Base-by-base conservation (phyloP, 2,113 vertebrate genomes). In the Pan paniscus region DNA sequence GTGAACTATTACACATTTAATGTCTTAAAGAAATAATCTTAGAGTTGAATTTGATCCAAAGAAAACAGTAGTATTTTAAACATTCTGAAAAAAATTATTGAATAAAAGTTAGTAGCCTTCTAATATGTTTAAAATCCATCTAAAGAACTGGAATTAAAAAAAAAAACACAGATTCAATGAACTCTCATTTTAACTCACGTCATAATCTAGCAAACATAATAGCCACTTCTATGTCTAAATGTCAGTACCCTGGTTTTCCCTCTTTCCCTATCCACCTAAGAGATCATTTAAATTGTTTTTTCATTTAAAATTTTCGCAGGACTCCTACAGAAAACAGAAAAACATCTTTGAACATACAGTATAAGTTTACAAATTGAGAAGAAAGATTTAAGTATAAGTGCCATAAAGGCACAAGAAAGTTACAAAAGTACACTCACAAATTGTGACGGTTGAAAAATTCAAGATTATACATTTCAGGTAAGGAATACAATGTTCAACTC, bases 21-120 rank as follows among this genome's bases (percentile, higher is more conserved):
- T 87, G 25, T 73, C n/a, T 93, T 86, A 82, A 75, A 52, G 52
- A 72, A 78, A 85, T 73, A 95, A 83, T 55, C 61, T 94, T 55
- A 95, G n/a, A 89, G 43, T 1, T 81, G 12, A 83, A 93, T 81
- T 88, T 93, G 59, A 87, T 76, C 76, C 40, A 86, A 81, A 25
- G 27, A 90, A 93, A 92, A 96, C 16, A 59, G 27, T 55, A 55
- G 70, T 52, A 59, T 55, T 96, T 81, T 50, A 95, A 89, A 67
- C 70, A 84, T 73, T 73, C n/a, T 72, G 32, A 17, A 79, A 86
- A 95, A 76, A 81, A 22, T 43, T 48, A 78, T 18, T 30, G 30
- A 43, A 55, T 70, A 55, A 89, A 78, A 85, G 27, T 12, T 13
- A 90, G 57, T 32, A 52, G 20, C 38, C 23, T 89, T 85, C 35